Base-by-base conservation (phyloP, 2,888 invertebrate species). In the Sinhomidia bicolor region DNA sequence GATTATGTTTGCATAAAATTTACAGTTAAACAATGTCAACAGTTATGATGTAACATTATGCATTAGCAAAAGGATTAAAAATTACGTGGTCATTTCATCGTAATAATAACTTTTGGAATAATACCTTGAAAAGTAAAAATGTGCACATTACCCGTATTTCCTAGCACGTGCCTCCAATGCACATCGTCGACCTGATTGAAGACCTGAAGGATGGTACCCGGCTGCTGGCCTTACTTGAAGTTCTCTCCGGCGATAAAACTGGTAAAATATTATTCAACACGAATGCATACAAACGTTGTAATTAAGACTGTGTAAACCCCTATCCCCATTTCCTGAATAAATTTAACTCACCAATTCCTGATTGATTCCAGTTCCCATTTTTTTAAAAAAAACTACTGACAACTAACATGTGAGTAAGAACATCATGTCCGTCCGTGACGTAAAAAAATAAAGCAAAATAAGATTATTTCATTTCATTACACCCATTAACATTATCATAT, bases 181-280 rank as follows among this genome's bases (percentile, higher is more conserved):
- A 97, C 94, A 96, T 99, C 93, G 96, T 97, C 93, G 98, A 99
- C 94, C 95, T 99, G 94, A 99, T 99, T 94, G 97, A 98, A 93
- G 99, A 99, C 94, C 95, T 99, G 92, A 97, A 98, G 94, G 99
- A 99, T 96, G 99, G 99, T 92, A 98, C 98, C 85, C 97, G 96
- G 94, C 95, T 99, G 89, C 95, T 99, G 93, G 98, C 98, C 92
- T 95, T 99, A 93, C 95, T 99, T 92, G 98, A 99, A 95, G 98
- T 98, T 92, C 95, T 99, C 92, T 98, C 99, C 88, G 98, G 98
- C 93, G 98, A 99, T 94, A 97, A n/a, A 97, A 95, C 95, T 99
- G 96, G 98, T 98, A 90, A 76, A 91, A 47, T 41, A n/a, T 12
- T 47, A 83, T 14, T n/a, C 23, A 32, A 47, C 26, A 17, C 17